Conservation (phyloP, 2,888 invertebrate species). For the Sarcophaga subvicina region DNA sequence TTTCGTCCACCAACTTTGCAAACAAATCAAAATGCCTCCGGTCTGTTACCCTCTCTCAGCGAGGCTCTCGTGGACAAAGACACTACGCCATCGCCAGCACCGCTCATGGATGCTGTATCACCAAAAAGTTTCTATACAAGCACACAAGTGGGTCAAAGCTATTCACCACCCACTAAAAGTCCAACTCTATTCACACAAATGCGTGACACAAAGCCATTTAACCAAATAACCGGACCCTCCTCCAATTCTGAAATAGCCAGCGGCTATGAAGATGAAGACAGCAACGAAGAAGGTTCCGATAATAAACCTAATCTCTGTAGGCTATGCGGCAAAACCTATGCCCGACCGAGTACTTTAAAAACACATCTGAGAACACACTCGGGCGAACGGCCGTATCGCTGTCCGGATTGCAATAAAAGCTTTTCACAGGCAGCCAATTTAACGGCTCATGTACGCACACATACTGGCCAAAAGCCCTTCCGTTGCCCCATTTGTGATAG, state of each 20-base stretch:
- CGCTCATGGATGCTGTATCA: slow-evolving; percentile 73
- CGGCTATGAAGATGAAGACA: slow-evolving; percentile 87
- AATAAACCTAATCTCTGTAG: slow-evolving; percentile 94
- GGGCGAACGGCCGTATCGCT: slow-evolving; percentile 90
- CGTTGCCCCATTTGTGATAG: slow-evolving; percentile 98
- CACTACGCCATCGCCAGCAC: slow-evolving; percentile 76
- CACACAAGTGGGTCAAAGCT: slow-evolving; percentile 75
- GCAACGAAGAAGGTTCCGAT: slow-evolving; percentile 82
- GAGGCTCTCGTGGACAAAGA: slow-evolving; percentile 74
- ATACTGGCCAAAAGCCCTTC: slow-evolving; percentile 99
- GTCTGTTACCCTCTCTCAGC: slow-evolving; percentile 80
- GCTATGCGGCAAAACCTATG: slow-evolving; percentile 98
- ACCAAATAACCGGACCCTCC: slow-evolving; percentile 56
- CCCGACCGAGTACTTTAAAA: slow-evolving; percentile 97
- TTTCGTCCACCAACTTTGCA: slow-evolving; percentile 84
- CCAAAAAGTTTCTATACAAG: slow-evolving; percentile 80
- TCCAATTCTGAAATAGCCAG: slow-evolving; percentile 77
- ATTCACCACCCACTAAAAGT: slow-evolving; percentile 80
- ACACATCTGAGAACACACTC: slow-evolving; percentile 98
- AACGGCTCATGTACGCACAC: slow-evolving; percentile 95
- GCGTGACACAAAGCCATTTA: slow-evolving; percentile 75
- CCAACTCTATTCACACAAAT: slow-evolving; percentile 73
- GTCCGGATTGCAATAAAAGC: slow-evolving; percentile 97
- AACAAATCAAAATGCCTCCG: slow-evolving; percentile 78
- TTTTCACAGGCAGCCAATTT: slow-evolving; percentile 99